These are phyloP conservation scores for Crossocerus cetratus DNA, from an alignment of 2,888 invertebrate genomes.

Conservation along the genomic window DNA sequence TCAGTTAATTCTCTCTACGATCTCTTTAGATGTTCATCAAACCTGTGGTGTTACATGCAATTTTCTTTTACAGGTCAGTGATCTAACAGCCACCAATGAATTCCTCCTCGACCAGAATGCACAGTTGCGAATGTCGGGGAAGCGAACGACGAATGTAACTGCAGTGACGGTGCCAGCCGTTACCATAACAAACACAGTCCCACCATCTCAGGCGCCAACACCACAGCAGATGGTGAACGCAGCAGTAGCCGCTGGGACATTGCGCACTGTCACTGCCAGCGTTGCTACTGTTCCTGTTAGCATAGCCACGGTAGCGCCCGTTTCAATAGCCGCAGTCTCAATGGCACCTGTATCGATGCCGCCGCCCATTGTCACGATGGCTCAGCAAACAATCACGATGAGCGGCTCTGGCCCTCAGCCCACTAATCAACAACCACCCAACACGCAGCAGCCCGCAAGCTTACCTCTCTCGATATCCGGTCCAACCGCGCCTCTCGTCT, in stretches of 20 bases:
- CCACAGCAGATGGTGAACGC: conserved; percentile 77
- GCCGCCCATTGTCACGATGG: conserved; percentile 81
- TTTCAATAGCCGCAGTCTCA: conserved; percentile 80
- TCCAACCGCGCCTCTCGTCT: conserved; percentile 81
- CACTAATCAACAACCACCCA: conserved; percentile 75
- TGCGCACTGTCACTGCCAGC: conserved; percentile 80
- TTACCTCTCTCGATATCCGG: conserved; percentile 80
- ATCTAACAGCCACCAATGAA: conserved; percentile 87
- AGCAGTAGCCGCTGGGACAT: conserved; percentile 74
- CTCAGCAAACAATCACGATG: conserved; percentile 76
- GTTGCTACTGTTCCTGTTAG: conserved; percentile 82
- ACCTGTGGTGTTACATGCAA: neutral
- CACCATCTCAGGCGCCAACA: conserved; percentile 78
- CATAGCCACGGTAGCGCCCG: conserved; percentile 81
- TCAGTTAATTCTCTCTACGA: conserved; percentile 62
- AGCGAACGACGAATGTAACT: conserved; percentile 78
- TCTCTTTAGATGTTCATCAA: neutral
- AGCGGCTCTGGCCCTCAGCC: conserved; percentile 73
- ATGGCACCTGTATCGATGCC: conserved; percentile 79
- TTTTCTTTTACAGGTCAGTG: conserved; percentile 78
- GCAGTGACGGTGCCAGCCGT: conserved; percentile 81
- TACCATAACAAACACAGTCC: conserved; percentile 80
- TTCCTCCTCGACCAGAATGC: conserved; percentile 88
- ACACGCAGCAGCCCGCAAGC: conserved; percentile 74
- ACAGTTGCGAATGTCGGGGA: conserved; percentile 82